Base-by-base conservation (phyloP, 2,797 vertebrate genomes). In the Chiroxiphia lanceolata region DNA sequence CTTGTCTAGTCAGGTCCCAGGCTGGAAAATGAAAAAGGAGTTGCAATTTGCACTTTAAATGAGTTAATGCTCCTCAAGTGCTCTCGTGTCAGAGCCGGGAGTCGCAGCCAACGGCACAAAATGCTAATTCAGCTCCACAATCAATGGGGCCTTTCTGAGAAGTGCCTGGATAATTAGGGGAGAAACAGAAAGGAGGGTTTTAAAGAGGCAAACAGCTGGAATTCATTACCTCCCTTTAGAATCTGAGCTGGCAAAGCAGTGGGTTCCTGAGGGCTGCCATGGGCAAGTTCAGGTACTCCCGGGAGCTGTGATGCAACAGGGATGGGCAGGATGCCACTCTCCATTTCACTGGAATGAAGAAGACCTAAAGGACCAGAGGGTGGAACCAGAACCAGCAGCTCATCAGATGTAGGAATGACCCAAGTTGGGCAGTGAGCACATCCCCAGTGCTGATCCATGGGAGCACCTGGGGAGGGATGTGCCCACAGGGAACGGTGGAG, bases 41-140 rank as follows among this genome's bases (percentile, higher is more conserved):
- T 50, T 64, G 64, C 45, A 89, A 94, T 94, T 94, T 84, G 44
- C 65, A 51, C 74, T 87, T 79, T 65, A 76, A 87, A 79, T 54
- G 75, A 69, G 70, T 90, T 81, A 76, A 89, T 67, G 78, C 44
- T 84, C 61, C 8, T 68, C 45, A 72, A 93, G 77, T 5, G 83
- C 84, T 69, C 82, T 84, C 14, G 48, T 56, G 25, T 38, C 6
- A 6, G 82, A 15, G 51, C 74, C 47, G 87, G 78, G 81, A 40
- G 40, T 40, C 38, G 21, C 64, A 83, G 74, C 87, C 79, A 44
- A 21, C 3, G 7, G 74, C 53, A 75, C 51, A 53, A 89, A 84
- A 89, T 69, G 93, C 77, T 89, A 86, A 95, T 95, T 90, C 90
- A 81, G 68, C 83, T 44, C 53, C 8, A 76, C 86, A 93, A 90